Base-by-base conservation (phyloP, 2,888 invertebrate genomes). In the Entomobrya proxima region DNA sequence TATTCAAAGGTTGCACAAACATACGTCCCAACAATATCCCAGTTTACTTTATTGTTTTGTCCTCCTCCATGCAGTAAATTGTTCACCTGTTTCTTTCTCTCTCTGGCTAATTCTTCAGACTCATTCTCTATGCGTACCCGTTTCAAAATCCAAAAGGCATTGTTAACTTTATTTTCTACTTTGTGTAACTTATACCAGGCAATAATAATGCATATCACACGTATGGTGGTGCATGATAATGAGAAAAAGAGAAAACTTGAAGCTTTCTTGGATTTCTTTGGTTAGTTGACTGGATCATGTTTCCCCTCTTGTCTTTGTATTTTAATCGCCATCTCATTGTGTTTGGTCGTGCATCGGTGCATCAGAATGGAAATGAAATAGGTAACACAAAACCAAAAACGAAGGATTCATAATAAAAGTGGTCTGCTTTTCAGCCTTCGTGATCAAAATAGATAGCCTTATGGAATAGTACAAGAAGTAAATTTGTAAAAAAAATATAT, bases 281-380 rank as follows among this genome's bases (percentile, higher is more conserved):
- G 67, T 67, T 35, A 67, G 37, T 67, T 52, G 77, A 72, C 69
- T 84, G 84, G 83, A 84, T 79, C 78, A 79, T 78, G 85, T 85
- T 84, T 77, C 82, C 78, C 83, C 76, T 74, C 75, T 61, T 78
- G 44, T 78, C 55, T 40, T 27, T 78, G 30, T 72, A 35, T 74
- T 81, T 58, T 55, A 40, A 72, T 74, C 55, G 72, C 72, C 74
- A 74, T 81, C 52, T 69, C 77, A 37, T 76, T 37, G 32, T 64
- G 7, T 69, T 67, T 4, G 40, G 40, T 84, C 21, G 50, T 75
- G 72, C 72, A 61, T 72, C 21, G 21, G 50, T 30, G 30, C 32
- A 74, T 69, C 5, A 9, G 47, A 5, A 47, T 47, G 13, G n/a
- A 7, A 47, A 47, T 47, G n/a, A 13, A n/a, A 4, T 24, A 13